Evolutionary conservation across 2,113 vertebrate genomes (phyloP), one percentile per base, ranked within the genome.

Genomic region (Trichomycterus rosablanca): DNA sequence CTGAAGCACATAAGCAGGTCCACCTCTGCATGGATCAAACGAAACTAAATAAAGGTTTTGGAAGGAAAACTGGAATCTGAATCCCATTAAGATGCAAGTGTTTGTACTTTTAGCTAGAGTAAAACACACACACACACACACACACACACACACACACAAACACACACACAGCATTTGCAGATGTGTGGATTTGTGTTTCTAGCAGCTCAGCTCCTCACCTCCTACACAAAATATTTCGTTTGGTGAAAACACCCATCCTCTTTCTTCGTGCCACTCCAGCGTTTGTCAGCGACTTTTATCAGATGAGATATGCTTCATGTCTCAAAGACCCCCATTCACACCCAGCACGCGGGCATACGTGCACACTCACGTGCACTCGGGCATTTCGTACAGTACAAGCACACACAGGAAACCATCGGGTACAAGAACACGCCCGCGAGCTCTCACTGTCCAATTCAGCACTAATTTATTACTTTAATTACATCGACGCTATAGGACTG

Each of bases 271-370:
- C 32, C 26, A 72, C 60, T 74, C 68, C 65, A 74, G 61, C 46
- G 30, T 58, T 63, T 72, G 72, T 66, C 62, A 66, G 46, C 64
- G 61, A 54, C 53, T 73, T 76, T 79, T 73, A 78, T 79, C 74
- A 62, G 70, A 79, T 75, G 51, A 69, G 66, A 57, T 14, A 40
- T 14, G 37, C 37, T 5, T 40, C 48, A 69, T 19, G 70, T 72
- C 78, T 75, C 68, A 71, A 60, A 71, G 78, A 66, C 56, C 52
- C 62, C 39, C 65, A 19, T 34, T 68, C 42, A 63, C 67, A 62
- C 26, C 37, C 6, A n/a, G 15, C 37, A 40, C 37, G 14, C 7
- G 5, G 15, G 11, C 1, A 14, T 40, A n/a, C 37, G n/a, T 40
- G 37, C 37, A 30, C 67, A 65, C 52, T 22, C 63, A 62, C 56